phyloP scores from a whole-genome alignment of 2,113 vertebrate species.

The Oxyruncus cristatus region DNA sequence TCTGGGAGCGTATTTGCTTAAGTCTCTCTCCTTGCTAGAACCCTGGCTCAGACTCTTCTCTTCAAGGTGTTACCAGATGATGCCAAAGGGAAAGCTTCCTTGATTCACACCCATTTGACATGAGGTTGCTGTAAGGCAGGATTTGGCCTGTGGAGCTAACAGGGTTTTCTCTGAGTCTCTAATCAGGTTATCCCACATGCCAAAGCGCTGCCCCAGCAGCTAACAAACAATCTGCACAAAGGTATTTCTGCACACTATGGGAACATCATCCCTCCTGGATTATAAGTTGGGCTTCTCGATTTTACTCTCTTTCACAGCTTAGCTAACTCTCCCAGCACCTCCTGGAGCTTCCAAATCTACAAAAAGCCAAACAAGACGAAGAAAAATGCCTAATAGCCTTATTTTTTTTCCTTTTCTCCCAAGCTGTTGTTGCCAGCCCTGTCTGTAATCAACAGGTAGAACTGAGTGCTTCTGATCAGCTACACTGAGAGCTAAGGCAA shows the following conservation, averaged over 20 bases:
- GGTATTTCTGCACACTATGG: constrained; percentile 31
- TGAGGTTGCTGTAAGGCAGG: constrained; percentile 32
- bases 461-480: not conserved
- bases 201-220: constrained; percentile 34
- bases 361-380: constrained; percentile 33
- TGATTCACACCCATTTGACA: constrained; percentile 52
- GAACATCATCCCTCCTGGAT: constrained; percentile 29
- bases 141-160: constrained; percentile 42
- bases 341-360: constrained; percentile 61
- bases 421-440: not conserved
- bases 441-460: not conserved
- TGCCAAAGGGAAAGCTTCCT: constrained; percentile 44
- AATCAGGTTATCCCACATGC: constrained; percentile 55
- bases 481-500: not conserved
- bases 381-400: not conserved
- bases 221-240: constrained; percentile 44
- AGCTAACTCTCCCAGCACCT: constrained; percentile 59
- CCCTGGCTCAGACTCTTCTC: constrained; percentile 30
- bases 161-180: constrained; percentile 45
- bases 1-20: constrained; percentile 59
- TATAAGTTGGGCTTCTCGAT: constrained; percentile 58
- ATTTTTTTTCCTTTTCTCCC: not conserved
- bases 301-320: constrained; percentile 65
- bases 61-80: constrained; percentile 51
- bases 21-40: constrained; percentile 16